Evolutionary conservation across 2,797 vertebrate genomes (phyloP).

Genomic region (Scyliorhinus canicula): DNA sequence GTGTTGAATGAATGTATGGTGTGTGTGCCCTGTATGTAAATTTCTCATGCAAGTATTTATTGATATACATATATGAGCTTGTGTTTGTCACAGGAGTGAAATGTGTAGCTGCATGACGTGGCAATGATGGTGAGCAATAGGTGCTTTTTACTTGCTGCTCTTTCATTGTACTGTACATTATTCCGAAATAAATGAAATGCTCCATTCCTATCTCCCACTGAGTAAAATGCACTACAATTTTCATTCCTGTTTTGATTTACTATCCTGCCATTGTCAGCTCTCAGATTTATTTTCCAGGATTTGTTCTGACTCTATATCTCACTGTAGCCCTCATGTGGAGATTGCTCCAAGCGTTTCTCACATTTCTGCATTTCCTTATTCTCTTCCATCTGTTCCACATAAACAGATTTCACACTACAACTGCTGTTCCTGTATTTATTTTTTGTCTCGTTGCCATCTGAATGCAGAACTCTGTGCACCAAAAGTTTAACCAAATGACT

Average conservation of each 20-base stretch:
- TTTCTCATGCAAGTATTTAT: neutral
- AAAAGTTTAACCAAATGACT: constrained; percentile 37
- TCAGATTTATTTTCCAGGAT: constrained; percentile 31
- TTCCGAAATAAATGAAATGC: constrained; percentile 23
- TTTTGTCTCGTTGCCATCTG: constrained; percentile 36
- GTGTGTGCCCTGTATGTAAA: constrained; percentile 2
- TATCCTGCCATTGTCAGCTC: constrained; percentile 18
- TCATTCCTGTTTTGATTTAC: constrained; percentile 34
- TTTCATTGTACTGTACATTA: neutral
- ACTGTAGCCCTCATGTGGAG: constrained; percentile 38
- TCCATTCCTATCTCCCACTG: constrained; percentile 10
- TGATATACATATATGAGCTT: neutral
- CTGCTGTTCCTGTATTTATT: constrained; percentile 52
- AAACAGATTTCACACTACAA: constrained; percentile 51
- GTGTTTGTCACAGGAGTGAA: neutral
- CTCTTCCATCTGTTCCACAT: constrained; percentile 58
- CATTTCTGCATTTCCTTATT: constrained; percentile 51
- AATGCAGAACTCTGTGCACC: constrained; percentile 30
- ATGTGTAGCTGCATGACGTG: neutral
- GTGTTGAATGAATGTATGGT: neutral
- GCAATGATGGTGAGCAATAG: neutral
- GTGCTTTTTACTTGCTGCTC: neutral
- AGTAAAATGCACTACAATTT: constrained; percentile 24
- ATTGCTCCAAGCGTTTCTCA: constrained; percentile 35
- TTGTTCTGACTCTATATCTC: constrained; percentile 33